phyloP scores from a whole-genome alignment of 2,113 vertebrate genomes.

The Cyprinodon brontotheroides region DNA sequence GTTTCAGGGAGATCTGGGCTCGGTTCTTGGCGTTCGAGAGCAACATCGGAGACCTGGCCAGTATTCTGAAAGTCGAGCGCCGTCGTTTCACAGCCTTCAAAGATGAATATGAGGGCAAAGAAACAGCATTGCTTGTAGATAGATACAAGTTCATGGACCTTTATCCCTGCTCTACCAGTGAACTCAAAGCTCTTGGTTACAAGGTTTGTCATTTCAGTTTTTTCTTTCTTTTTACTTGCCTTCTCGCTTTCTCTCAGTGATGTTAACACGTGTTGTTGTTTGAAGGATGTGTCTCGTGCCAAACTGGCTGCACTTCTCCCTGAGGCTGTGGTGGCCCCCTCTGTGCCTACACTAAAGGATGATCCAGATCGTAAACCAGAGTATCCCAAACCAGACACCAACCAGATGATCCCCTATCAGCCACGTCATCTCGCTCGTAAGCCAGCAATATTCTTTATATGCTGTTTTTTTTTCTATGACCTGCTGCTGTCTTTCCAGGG shows the following conservation, averaged over 20 bases:
- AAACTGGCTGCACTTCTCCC: constrained; percentile 92
- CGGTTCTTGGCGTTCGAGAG: constrained; percentile 98
- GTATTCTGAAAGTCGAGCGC: constrained; percentile 97
- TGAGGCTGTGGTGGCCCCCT: constrained; percentile 93
- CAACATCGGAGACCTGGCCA: constrained; percentile 97
- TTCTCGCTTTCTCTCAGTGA: background rate
- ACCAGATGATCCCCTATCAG: constrained; percentile 99
- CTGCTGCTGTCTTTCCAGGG: background rate
- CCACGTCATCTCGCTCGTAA: constrained; percentile 95
- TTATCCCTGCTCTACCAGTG: constrained; percentile 94
- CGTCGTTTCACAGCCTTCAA: constrained; percentile 96
- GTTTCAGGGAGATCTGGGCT: constrained; percentile 95
- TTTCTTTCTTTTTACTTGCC: background rate
- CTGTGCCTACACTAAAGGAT: constrained; percentile 89
- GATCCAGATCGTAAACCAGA: constrained; percentile 95
- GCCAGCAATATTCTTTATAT: background rate
- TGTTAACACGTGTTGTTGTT: constrained; percentile 21
- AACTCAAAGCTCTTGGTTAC: constrained; percentile 97
- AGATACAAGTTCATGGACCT: constrained; percentile 99
- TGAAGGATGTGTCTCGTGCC: constrained; percentile 94
- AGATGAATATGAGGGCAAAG: constrained; percentile 97
- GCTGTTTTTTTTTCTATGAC: background rate
- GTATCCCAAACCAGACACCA: constrained; percentile 97
- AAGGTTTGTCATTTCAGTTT: constrained; percentile 80
- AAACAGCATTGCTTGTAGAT: constrained; percentile 95